Evolutionary conservation across 2,797 vertebrate species (phyloP), one percentile per base, ranked within the genome.

Genomic region (Hypotaenidia okinawae): DNA sequence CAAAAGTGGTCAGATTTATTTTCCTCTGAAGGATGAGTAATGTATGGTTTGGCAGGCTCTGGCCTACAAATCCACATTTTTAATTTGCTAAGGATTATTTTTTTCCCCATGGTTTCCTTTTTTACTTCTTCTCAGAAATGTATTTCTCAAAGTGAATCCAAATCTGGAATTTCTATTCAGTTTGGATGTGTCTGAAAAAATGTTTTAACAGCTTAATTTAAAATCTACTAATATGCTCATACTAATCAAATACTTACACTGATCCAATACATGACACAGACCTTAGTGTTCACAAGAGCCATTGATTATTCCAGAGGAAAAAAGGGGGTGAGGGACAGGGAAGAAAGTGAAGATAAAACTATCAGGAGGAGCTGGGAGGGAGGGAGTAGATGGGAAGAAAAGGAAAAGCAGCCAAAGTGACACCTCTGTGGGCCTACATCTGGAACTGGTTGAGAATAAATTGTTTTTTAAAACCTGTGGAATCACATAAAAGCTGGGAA

Each of bases 381-480:
- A 16, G 21, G 18, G 12, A 80, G 14, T 1, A 17, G 10, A 30
- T 69, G 27, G 13, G 33, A 89, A 90, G 58, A 81, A 84, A 95
- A 77, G 32, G 9, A 87, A 94, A 90, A 83, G 4, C 47, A 90
- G 35, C 47, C 55, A 64, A 12, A 89, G 87, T 89, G 80, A 72
- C 58, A 79, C 35, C 51, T 95, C 76, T 87, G 67, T 84, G 67
- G 74, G 21, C 69, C 52, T 93, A 16, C 80, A 91, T 82, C 61
- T 94, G 81, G 81, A 89, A 90, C 27, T 72, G 66, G 45, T 92
- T 89, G 87, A 76, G 78, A 95, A 92, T 57, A 93, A 96, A 90
- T 93, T 63, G 49, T 92, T 95, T 96, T 91, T 1, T 84, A 85
- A 94, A 93, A 52, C 73, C 68, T 87, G 23, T 85, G 82, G 55